These are phyloP conservation scores for Physeter macrocephalus DNA, from an alignment of 2,113 vertebrate genomes.

Conservation along the genomic window DNA sequence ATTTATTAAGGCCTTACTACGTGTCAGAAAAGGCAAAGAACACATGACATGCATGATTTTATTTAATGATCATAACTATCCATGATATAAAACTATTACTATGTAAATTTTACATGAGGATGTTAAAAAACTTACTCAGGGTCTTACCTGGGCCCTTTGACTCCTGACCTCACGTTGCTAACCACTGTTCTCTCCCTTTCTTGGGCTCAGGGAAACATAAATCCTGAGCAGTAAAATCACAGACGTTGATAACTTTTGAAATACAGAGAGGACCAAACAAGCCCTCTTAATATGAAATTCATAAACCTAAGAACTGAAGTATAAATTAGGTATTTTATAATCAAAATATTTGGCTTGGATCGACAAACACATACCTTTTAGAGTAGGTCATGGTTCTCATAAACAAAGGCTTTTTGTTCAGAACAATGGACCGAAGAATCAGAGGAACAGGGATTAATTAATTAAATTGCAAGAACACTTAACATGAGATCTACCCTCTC, in stretches of 20 bases:
- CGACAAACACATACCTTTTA: not conserved
- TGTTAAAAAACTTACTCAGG: not conserved
- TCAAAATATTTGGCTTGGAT: not conserved
- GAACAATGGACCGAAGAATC: not conserved
- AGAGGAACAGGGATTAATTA: not conserved
- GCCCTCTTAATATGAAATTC: not conserved
- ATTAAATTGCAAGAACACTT: not conserved
- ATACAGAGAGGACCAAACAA: not conserved
- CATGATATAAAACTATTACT: not conserved
- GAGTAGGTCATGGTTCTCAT: not conserved
- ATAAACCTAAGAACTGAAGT: not conserved
- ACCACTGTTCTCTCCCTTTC: not conserved
- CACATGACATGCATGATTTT: not conserved
- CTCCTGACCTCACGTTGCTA: not conserved
- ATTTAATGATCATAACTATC: not conserved
- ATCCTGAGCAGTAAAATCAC: not conserved
- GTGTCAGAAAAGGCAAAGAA: not conserved
- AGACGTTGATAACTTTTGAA: not conserved
- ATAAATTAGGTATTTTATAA: not conserved
- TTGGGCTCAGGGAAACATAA: not conserved
- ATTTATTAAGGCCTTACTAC: not conserved
- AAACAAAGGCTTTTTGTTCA: not conserved
- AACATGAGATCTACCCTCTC: not conserved
- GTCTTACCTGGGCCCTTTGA: not conserved
- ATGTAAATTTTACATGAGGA: not conserved